Conservation (phyloP, 2,113 vertebrate species). For the Brachionichthys hirsutus region DNA sequence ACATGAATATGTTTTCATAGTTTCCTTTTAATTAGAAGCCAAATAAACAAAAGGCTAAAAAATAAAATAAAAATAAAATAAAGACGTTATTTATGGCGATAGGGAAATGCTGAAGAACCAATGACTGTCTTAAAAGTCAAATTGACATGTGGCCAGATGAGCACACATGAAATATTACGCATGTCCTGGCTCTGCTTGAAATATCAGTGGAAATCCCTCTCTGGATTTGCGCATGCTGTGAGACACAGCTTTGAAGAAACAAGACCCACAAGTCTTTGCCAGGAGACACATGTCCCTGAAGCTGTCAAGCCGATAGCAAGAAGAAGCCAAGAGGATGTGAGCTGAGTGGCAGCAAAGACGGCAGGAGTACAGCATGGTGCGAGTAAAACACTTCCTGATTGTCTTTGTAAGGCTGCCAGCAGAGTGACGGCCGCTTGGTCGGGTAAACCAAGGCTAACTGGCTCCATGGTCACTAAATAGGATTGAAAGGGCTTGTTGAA, state of each 20-base stretch:
- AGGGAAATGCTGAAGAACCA: no score
- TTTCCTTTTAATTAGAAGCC: no score
- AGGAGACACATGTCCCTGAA: constrained; percentile 22
- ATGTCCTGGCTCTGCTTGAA: neutral
- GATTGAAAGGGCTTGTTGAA: constrained; percentile 52
- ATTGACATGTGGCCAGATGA: no score
- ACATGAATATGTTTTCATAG: no score
- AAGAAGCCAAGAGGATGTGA: constrained; percentile 32
- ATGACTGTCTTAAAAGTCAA: no score
- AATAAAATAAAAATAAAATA: no score
- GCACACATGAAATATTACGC: no score
- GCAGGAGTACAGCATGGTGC: constrained; percentile 26
- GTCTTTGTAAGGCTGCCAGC: constrained; percentile 51
- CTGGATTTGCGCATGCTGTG: neutral
- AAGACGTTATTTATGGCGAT: no score
- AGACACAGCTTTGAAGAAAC: constrained; percentile 7
- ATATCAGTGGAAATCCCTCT: neutral
- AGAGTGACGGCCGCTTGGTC: constrained; percentile 36
- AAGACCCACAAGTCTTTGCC: constrained; percentile 1
- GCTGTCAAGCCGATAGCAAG: constrained; percentile 3
- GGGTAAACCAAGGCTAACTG: constrained; percentile 66
- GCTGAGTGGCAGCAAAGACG: constrained; percentile 3
- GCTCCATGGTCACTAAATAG: constrained; percentile 60
- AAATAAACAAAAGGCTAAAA: no score
- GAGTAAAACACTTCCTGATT: constrained; percentile 44